Evolutionary conservation across 2,797 vertebrate genomes (phyloP).

Genomic region (Tinamus major): DNA sequence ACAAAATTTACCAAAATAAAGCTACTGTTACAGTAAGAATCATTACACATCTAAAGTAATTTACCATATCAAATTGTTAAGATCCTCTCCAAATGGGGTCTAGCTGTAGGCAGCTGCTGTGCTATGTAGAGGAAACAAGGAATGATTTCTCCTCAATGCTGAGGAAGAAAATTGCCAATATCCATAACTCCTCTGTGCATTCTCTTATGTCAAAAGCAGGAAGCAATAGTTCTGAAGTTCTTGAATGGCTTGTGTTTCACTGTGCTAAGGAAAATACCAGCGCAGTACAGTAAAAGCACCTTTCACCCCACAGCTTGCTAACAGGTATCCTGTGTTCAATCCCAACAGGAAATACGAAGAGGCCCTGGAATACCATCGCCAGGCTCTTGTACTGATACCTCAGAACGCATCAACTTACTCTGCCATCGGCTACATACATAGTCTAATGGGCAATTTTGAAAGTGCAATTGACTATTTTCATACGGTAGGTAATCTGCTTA

Average conservation of each 20-base stretch:
- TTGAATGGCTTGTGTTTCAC: background rate
- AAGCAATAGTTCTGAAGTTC: background rate
- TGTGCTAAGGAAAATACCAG: background rate
- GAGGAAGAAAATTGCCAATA: background rate
- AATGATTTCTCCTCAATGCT: background rate
- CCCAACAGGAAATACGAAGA: conserved; percentile 92
- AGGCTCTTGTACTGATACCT: conserved; percentile 95
- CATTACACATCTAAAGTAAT: background rate
- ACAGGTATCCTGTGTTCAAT: background rate
- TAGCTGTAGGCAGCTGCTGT: background rate
- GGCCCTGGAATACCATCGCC: conserved; percentile 97
- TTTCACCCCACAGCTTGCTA: background rate
- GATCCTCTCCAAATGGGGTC: background rate
- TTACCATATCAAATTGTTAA: background rate
- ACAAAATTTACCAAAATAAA: background rate
- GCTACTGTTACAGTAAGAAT: background rate
- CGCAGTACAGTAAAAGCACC: background rate
- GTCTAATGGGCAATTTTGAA: conserved; percentile 98
- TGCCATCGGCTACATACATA: conserved; percentile 96
- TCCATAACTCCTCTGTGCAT: background rate
- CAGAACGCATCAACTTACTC: conserved; percentile 98
- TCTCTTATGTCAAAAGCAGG: background rate
- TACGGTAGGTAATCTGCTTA: conserved; percentile 83
- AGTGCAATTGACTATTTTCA: conserved; percentile 99
- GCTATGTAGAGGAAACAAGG: background rate